Percentiles rank a stretch among this genome's conserved stretches.
These are phyloP conservation scores for Panthera leo DNA, from an alignment of 2,113 vertebrate species.

Conservation along the genomic window DNA sequence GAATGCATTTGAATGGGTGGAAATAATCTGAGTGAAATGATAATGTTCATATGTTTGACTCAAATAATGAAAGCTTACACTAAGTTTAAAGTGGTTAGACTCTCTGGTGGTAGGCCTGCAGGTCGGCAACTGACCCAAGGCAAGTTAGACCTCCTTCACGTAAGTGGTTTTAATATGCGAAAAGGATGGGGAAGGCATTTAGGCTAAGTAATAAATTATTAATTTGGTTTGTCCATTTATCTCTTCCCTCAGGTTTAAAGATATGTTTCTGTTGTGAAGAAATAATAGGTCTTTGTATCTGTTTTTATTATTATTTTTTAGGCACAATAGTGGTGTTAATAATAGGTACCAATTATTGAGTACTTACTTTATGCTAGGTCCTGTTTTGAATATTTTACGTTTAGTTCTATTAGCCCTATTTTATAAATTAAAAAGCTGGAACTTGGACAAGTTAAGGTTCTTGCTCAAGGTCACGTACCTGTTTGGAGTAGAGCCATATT, in stretches of 20 bases:
- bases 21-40: constrained; percentile 6
- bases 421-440: background rate
- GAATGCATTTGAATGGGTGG: constrained; percentile 40
- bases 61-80: background rate
- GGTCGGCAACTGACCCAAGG: background rate
- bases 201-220: background rate
- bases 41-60: background rate
- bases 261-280: background rate
- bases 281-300: background rate
- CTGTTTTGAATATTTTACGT: background rate
- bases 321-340: background rate
- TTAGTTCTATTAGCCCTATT: background rate
- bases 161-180: background rate
- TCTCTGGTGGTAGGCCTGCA: background rate
- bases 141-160: background rate
- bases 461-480: background rate
- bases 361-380: background rate
- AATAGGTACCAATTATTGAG: background rate
- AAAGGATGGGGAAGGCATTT: background rate
- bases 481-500: background rate
- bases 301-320: background rate
- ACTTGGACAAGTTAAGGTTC: background rate
- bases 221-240: background rate
- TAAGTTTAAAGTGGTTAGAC: background rate
- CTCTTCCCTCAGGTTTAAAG: constrained; percentile 2